These are phyloP conservation scores for Plutomurus gul DNA, from an alignment of 1,140 invertebrate species.

Conservation along the genomic window DNA sequence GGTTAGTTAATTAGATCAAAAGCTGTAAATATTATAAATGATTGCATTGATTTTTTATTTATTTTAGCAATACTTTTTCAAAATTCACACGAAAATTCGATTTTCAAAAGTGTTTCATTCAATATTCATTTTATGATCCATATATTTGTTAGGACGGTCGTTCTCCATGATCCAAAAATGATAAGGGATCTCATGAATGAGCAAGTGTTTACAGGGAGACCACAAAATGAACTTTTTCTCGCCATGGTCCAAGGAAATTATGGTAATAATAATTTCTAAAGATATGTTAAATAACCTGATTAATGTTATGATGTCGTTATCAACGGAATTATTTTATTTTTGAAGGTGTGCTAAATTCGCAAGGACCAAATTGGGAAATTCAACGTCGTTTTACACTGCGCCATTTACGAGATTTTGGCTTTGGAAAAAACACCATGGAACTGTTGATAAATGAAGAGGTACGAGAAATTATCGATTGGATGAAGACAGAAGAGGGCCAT, in stretches of 20 bases:
- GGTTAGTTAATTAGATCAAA: neutral
- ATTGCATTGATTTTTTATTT: no score
- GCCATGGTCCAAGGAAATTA: neutral
- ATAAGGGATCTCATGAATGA: neutral
- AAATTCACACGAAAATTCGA: neutral
- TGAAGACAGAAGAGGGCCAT: neutral
- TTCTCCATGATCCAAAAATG: neutral
- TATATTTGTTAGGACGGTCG: neutral
- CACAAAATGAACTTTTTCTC: neutral
- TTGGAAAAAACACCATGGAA: slow-evolving; percentile 38
- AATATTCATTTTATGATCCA: neutral
- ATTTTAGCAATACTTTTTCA: neutral
- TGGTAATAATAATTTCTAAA: neutral
- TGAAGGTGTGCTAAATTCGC: neutral
- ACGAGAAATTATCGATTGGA: neutral
- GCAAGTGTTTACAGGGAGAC: neutral
- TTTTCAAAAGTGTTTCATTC: neutral
- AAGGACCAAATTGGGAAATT: slow-evolving; percentile 28
- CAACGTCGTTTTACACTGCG: slow-evolving; percentile 41
- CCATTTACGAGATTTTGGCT: slow-evolving; percentile 37
- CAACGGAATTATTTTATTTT: neutral
- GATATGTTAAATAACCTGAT: neutral
- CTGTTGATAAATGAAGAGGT: slow-evolving; percentile 30
- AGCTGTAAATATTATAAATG: no score
- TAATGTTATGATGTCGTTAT: neutral